A percentile compares a stretch with the other conserved stretches of the same genome.
Evolutionary conservation across 2,888 invertebrate genomes (phyloP).

Genomic region (Bibio marci): DNA sequence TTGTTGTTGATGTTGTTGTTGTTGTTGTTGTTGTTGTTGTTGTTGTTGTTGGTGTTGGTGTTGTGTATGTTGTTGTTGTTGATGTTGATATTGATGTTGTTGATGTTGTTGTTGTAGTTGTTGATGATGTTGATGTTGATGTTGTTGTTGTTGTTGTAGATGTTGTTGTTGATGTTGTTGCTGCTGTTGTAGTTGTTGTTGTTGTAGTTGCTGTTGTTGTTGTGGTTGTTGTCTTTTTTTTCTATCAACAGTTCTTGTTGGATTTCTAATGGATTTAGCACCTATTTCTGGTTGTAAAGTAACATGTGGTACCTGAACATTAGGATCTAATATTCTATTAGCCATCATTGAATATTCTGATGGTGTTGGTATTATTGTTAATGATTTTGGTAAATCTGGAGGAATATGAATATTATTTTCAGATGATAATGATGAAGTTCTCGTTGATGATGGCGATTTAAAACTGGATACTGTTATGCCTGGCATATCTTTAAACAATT

Average conservation of each 20-base stretch:
- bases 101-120: neutral
- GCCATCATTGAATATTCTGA: neutral
- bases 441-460: no score
- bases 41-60: conserved; percentile 1
- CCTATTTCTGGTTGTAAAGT: neutral
- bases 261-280: neutral
- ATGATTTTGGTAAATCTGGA: conserved; percentile 13
- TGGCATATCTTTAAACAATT: neutral
- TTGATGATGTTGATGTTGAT: conserved; percentile 2
- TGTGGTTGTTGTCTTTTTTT: conserved; percentile 2
- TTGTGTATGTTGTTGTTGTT: neutral
- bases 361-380: conserved; percentile 15
- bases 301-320: no score
- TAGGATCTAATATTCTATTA: no score
- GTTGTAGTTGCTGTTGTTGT: conserved; percentile 6
- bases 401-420: neutral
- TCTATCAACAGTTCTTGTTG: neutral
- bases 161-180: neutral
- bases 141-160: neutral
- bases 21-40: conserved; percentile 5
- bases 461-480: neutral
- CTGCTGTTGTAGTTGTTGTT: conserved; percentile 1
- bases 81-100: neutral
- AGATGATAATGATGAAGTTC: no score
- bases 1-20: conserved; percentile 3